phyloP scores from a whole-genome alignment of 1,140 invertebrate species.

The Ceratina calcarata region DNA sequence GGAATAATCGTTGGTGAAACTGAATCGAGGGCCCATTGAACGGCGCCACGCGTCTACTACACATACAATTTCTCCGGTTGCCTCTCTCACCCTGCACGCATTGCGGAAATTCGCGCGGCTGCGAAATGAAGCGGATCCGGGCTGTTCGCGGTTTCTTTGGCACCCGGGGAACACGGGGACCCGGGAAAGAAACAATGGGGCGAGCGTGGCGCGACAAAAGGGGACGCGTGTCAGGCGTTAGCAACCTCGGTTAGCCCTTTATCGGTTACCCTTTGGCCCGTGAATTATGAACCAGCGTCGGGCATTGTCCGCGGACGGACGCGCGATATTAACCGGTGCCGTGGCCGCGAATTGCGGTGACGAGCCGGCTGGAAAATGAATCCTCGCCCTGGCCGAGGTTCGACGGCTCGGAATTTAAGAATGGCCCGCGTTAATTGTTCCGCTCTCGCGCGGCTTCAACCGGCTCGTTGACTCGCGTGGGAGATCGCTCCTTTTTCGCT shows the following conservation, averaged over 20 bases:
- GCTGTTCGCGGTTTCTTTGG: constrained; percentile 29
- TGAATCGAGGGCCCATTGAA: constrained; percentile 16
- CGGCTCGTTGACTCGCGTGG: constrained; percentile 52
- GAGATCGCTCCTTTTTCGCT: constrained; percentile 24
- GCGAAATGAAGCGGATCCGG: constrained; percentile 19
- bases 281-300: constrained; percentile 59
- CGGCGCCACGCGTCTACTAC: constrained; percentile 2
- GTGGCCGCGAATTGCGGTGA: constrained; percentile 32
- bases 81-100: neutral
- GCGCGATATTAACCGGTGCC: constrained; percentile 53
- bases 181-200: constrained; percentile 60
- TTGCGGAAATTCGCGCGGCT: constrained; percentile 17
- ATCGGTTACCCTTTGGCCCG: constrained; percentile 51
- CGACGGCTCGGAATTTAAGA: constrained; percentile 43
- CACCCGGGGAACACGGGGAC: neutral
- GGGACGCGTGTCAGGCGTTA: constrained; percentile 60
- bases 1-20: constrained; percentile 10
- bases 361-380: constrained; percentile 43
- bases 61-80: neutral
- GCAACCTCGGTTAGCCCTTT: constrained; percentile 60
- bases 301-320: constrained; percentile 54
- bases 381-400: constrained; percentile 1
- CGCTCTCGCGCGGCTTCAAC: neutral
- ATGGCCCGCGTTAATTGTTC: constrained; percentile 32
- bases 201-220: constrained; percentile 34